Percentiles rank a stretch among this genome's conserved stretches.
These are phyloP conservation scores for Plotosus lineatus DNA, from an alignment of 2,113 vertebrate species.

Conservation along the genomic window DNA sequence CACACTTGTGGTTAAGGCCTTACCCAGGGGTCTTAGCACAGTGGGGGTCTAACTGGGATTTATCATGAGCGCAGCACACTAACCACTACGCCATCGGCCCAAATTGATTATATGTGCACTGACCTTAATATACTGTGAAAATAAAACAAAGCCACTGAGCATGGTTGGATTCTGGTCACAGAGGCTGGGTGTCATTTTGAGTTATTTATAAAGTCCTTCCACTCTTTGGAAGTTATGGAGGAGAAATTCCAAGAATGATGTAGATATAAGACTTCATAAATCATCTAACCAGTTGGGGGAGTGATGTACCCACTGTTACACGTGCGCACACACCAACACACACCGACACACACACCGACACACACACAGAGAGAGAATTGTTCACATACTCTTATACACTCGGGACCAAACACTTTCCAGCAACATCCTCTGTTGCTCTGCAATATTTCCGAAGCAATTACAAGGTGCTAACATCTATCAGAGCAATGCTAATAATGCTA, in stretches of 20 bases:
- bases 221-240: conserved; percentile 14
- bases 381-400: background rate
- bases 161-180: no score
- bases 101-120: no score
- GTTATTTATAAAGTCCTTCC: background rate
- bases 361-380: no score
- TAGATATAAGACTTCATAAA: conserved; percentile 34
- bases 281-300: conserved; percentile 43
- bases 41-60: no score
- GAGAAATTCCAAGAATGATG: conserved; percentile 41
- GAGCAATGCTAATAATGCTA: conserved; percentile 27
- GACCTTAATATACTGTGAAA: no score
- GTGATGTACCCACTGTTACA: conserved; percentile 1
- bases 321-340: conserved; percentile 15
- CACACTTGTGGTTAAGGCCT: no score
- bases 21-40: no score
- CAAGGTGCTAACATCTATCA: conserved; percentile 13
- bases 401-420: conserved; percentile 16
- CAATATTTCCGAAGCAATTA: conserved; percentile 18
- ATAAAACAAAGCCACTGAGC: no score
- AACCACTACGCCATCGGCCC: no score
- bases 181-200: background rate
- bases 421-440: background rate
- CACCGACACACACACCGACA: conserved; percentile 25
- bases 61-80: no score